Conservation (phyloP, 2,797 vertebrate genomes). For the Enteromius anoplus region DNA sequence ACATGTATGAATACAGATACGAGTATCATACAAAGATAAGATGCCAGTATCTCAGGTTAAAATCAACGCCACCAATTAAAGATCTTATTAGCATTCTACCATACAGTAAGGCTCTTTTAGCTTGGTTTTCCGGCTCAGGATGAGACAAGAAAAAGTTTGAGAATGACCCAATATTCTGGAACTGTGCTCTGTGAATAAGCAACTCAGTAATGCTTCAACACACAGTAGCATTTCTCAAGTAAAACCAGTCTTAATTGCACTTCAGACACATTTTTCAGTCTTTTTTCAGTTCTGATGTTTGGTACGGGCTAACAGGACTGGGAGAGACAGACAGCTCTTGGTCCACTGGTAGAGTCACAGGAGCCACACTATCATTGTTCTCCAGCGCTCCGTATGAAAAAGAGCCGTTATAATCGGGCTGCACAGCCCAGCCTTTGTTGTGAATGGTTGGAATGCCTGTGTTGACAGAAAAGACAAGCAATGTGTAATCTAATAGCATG, state of each 20-base stretch:
- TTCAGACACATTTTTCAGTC: conserved; percentile 72
- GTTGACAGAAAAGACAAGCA: conserved; percentile 15
- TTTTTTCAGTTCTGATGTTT: conserved; percentile 77
- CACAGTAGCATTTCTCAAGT: neutral
- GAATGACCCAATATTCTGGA: conserved; percentile 11
- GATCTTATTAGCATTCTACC: conserved; percentile 6
- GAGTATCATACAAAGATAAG: neutral
- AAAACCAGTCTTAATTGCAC: neutral
- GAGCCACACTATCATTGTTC: conserved; percentile 84
- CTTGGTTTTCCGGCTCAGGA: neutral
- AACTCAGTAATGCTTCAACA: conserved; percentile 5
- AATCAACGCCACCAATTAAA: neutral
- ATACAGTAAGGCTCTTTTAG: neutral
- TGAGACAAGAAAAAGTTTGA: neutral
- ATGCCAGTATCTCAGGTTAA: conserved; percentile 1
- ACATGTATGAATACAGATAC: conserved; percentile 5
- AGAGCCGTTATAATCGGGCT: conserved; percentile 88
- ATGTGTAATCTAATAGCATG: neutral
- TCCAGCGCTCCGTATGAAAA: conserved; percentile 94
- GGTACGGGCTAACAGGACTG: conserved; percentile 66
- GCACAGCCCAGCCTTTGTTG: conserved; percentile 82
- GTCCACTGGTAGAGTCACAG: conserved; percentile 78
- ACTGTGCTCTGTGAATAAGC: neutral
- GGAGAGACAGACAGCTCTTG: conserved; percentile 71
- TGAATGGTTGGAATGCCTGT: conserved; percentile 91